These are phyloP conservation scores for Troides oblongomaculatus DNA, from an alignment of 2,888 invertebrate genomes.

Conservation along the genomic window DNA sequence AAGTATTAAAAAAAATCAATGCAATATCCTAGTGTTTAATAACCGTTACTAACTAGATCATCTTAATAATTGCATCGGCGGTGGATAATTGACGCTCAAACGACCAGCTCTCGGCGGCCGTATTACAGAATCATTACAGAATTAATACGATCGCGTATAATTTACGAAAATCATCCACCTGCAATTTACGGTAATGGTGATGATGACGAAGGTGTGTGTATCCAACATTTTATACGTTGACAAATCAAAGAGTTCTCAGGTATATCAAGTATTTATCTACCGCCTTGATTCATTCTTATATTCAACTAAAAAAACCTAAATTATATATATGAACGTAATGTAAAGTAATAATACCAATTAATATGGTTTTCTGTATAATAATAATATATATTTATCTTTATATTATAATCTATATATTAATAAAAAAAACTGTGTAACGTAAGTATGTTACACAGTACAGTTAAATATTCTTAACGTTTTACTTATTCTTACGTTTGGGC, in stretches of 20 bases:
- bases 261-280: not conserved
- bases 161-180: slow-evolving; percentile 1
- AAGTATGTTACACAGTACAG: no score
- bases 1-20: not conserved
- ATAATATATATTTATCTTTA: no score
- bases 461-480: no score
- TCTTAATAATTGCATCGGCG: not conserved
- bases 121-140: slow-evolving; percentile 19
- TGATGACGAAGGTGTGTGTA: slow-evolving; percentile 1
- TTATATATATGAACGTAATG: not conserved
- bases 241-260: not conserved
- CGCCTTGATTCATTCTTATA: not conserved
- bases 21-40: slow-evolving; percentile 7
- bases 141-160: slow-evolving; percentile 12
- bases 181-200: not conserved
- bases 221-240: slow-evolving; percentile 13
- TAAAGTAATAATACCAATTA: no score
- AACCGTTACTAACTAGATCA: slow-evolving; percentile 3
- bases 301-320: not conserved
- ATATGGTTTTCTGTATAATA: no score
- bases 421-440: no score
- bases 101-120: not conserved
- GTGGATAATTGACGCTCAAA: slow-evolving; percentile 5
- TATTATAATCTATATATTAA: no score
- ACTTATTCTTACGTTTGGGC: no score